These are phyloP conservation scores for Meles meles DNA, from an alignment of 2,113 vertebrate genomes.

Conservation along the genomic window DNA sequence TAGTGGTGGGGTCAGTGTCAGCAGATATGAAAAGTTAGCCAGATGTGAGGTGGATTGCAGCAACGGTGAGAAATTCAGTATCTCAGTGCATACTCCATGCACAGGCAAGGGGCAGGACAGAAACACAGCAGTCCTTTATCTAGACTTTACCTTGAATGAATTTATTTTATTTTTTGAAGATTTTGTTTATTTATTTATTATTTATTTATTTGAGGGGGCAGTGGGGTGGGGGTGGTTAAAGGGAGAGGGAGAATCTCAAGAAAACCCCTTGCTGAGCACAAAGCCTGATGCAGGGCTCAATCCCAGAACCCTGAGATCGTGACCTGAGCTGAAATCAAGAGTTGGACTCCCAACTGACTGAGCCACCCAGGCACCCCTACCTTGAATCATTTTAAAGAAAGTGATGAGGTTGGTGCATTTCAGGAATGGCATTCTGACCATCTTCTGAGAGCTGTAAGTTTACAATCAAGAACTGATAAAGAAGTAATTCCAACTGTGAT, in stretches of 20 bases:
- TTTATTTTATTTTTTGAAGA: background rate
- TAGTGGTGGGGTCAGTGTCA: too few relatives aligned
- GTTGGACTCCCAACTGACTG: too few relatives aligned
- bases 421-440: background rate
- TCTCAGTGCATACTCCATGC: background rate
- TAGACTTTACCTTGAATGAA: background rate
- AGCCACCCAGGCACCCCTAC: background rate
- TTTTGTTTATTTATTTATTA: background rate
- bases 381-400: background rate
- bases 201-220: background rate
- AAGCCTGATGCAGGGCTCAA: background rate
- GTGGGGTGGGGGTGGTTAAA: background rate
- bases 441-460: rapidly evolving
- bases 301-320: too few relatives aligned
- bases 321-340: too few relatives aligned
- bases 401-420: background rate
- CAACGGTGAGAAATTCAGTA: rapidly evolving
- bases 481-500: background rate
- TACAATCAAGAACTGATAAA: background rate
- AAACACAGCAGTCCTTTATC: background rate
- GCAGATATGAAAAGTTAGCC: background rate
- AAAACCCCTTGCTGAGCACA: background rate
- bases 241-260: background rate
- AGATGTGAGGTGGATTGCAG: background rate
- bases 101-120: rapidly evolving